These are phyloP conservation scores for Ceratothoa steindachneri DNA, from an alignment of 2,888 invertebrate genomes.

Conservation along the genomic window DNA sequence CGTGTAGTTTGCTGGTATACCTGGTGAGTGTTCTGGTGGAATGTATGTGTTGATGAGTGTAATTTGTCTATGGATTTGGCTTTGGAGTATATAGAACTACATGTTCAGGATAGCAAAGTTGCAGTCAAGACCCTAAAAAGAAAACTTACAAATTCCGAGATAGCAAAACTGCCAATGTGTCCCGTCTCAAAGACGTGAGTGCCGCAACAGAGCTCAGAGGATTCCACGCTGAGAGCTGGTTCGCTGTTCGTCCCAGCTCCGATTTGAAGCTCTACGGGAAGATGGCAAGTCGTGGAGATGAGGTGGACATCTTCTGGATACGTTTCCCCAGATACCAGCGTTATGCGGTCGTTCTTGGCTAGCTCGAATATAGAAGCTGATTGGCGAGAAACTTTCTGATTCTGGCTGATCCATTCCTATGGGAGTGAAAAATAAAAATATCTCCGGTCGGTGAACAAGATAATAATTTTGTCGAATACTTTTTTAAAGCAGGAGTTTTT, in stretches of 20 bases:
- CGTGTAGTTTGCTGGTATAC: no score
- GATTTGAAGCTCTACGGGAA: background rate
- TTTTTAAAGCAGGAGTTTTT: no score
- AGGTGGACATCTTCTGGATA: background rate
- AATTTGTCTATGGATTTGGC: no score
- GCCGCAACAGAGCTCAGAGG: background rate
- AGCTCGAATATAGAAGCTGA: background rate
- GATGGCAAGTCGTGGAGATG: background rate
- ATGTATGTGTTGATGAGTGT: no score
- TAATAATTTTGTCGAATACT: no score
- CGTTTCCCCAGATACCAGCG: background rate
- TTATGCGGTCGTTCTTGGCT: background rate
- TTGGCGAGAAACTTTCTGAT: background rate
- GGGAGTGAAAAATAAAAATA: background rate
- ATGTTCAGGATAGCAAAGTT: no score
- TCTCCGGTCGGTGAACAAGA: no score
- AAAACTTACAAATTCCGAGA: background rate
- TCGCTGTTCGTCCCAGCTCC: background rate
- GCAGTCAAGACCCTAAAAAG: background rate
- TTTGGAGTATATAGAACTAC: no score
- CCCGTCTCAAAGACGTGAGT: background rate
- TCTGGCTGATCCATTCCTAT: background rate
- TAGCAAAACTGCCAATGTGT: background rate
- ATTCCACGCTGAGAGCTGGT: background rate
- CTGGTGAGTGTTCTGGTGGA: no score